These are phyloP conservation scores for Sprattus sprattus DNA, from an alignment of 2,113 vertebrate genomes.

Conservation along the genomic window DNA sequence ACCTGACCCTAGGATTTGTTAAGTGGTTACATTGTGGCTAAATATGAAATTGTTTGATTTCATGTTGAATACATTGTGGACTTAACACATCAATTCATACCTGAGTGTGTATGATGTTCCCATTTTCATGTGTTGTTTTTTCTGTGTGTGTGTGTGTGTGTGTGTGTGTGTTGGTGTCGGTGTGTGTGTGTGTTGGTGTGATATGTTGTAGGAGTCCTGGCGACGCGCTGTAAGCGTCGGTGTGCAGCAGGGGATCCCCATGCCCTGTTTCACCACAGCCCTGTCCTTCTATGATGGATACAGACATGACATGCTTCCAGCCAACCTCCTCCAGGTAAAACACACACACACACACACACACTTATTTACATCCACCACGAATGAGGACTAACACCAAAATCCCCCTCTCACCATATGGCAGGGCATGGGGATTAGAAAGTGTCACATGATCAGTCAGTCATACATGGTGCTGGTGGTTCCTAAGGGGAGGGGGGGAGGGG, in stretches of 20 bases:
- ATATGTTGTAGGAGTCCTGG: constrained; percentile 82
- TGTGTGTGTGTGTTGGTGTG: background rate
- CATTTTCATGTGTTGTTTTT: background rate
- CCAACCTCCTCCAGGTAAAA: constrained; percentile 92
- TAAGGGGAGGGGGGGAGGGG: background rate
- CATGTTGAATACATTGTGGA: background rate
- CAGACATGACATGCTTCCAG: constrained; percentile 84
- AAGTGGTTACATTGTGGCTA: background rate
- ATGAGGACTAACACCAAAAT: background rate
- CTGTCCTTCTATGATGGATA: constrained; percentile 97
- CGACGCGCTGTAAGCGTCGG: constrained; percentile 81
- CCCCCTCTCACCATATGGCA: constrained; percentile 33
- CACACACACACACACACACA: background rate
- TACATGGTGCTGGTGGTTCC: background rate
- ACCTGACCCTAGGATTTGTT: background rate
- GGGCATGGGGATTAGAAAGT: background rate
- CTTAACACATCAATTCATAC: background rate
- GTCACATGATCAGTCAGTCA: background rate
- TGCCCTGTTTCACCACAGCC: constrained; percentile 96
- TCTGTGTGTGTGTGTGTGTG: background rate
- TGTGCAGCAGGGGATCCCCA: constrained; percentile 88
- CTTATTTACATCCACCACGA: background rate
- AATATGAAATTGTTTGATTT: background rate
- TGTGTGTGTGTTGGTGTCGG: background rate
- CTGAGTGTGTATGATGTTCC: background rate